Evolutionary conservation across 2,888 invertebrate genomes (phyloP).

Genomic region (Sinotaia quadrata): DNA sequence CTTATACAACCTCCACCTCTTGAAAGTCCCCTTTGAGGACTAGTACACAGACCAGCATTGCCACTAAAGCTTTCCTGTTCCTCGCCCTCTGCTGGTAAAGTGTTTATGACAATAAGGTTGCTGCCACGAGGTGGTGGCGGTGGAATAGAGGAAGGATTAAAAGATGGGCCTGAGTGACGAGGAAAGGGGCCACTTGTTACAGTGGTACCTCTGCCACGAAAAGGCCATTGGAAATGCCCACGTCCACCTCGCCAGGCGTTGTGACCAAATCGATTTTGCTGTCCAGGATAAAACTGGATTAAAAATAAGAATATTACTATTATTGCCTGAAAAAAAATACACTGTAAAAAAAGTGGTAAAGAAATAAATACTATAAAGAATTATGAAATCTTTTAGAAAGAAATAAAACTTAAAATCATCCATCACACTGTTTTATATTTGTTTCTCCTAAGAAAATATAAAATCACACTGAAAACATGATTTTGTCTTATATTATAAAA

Average conservation of each 20-base stretch:
- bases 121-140: constrained; percentile 23
- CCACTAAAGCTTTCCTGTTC: not conserved
- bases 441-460: too few relatives aligned
- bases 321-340: not conserved
- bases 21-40: not conserved
- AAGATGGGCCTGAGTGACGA: not conserved
- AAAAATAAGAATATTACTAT: not conserved
- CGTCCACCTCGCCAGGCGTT: constrained; percentile 17
- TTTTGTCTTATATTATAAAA: too few relatives aligned
- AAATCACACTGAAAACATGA: too few relatives aligned
- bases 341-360: too few relatives aligned
- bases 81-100: constrained; percentile 37
- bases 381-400: too few relatives aligned
- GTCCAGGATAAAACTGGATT: not conserved
- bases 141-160: not conserved
- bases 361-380: too few relatives aligned
- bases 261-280: not conserved
- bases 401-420: too few relatives aligned
- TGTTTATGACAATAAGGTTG: constrained; percentile 50
- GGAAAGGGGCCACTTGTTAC: constrained; percentile 3
- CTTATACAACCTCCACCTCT: not conserved
- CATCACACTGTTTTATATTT: too few relatives aligned
- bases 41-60: not conserved
- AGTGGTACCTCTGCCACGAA: constrained; percentile 20
- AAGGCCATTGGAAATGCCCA: constrained; percentile 4